Percentiles rank a stretch among this genome's conserved stretches.
Conservation (phyloP, 1,140 invertebrate genomes). For the Dreissena polymorpha region DNA sequence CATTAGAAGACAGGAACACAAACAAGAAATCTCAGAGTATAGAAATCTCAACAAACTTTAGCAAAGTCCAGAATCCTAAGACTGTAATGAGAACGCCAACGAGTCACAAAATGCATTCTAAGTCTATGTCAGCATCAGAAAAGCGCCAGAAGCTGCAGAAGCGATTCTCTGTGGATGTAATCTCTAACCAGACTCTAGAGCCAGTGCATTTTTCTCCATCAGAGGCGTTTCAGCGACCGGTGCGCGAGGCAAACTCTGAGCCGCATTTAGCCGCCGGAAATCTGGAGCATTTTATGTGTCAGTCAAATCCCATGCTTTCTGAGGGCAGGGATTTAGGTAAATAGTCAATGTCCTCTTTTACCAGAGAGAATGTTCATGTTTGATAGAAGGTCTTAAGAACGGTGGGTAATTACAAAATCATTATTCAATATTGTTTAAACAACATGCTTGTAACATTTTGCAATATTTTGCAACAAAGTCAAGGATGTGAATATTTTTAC, state of each 20-base stretch:
- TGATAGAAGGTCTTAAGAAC: no score
- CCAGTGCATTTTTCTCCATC: slow-evolving; percentile 47
- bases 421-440: background rate
- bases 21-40: background rate
- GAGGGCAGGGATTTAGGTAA: slow-evolving; percentile 58
- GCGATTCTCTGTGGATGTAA: slow-evolving; percentile 73
- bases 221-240: slow-evolving; percentile 56
- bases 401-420: background rate
- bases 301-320: slow-evolving; percentile 65
- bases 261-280: slow-evolving; percentile 68
- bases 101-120: background rate
- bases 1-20: background rate
- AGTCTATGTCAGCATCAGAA: slow-evolving; percentile 23
- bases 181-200: slow-evolving; percentile 60
- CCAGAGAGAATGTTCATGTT: background rate
- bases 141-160: slow-evolving; percentile 65
- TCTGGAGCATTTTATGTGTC: slow-evolving; percentile 57
- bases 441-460: background rate
- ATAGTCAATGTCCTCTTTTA: background rate
- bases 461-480: no score
- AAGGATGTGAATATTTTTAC: no score
- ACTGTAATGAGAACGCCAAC: background rate
- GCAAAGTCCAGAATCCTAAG: no score
- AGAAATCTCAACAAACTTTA: background rate
- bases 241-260: slow-evolving; percentile 73